These are phyloP conservation scores for Taphrorychus bicolor DNA, from an alignment of 2,888 invertebrate species.

Conservation along the genomic window DNA sequence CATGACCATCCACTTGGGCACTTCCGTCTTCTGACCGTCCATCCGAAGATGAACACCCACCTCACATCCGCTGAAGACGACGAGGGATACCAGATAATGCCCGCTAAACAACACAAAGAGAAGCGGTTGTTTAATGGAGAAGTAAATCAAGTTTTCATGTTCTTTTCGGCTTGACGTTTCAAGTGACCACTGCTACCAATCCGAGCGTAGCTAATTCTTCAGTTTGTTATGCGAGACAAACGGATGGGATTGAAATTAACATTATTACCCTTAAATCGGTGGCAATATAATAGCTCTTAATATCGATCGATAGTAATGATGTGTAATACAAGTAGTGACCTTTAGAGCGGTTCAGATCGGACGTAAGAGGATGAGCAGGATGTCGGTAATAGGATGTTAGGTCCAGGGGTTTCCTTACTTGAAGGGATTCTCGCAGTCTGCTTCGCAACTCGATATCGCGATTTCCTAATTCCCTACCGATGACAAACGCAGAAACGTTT, in stretches of 20 bases:
- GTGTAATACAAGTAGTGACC: constrained; percentile 29
- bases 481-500: constrained; percentile 37
- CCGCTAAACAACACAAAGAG: constrained; percentile 20
- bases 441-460: constrained; percentile 25
- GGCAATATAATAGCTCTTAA: no score
- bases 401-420: constrained; percentile 56
- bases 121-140: constrained; percentile 34
- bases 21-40: constrained; percentile 45
- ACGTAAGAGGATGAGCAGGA: constrained; percentile 57
- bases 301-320: neutral
- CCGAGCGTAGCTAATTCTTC: constrained; percentile 24
- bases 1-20: constrained; percentile 47
- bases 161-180: constrained; percentile 7
- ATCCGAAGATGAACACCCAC: constrained; percentile 45
- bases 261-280: no score
- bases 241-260: neutral
- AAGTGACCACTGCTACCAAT: constrained; percentile 19
- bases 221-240: constrained; percentile 23
- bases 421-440: constrained; percentile 50
- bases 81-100: constrained; percentile 31
- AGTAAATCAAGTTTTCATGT: constrained; percentile 38
- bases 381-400: constrained; percentile 59
- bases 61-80: constrained; percentile 43
- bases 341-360: constrained; percentile 43
- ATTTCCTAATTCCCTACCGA: constrained; percentile 34